Conservation (phyloP, 2,797 vertebrate species). For the Ciconia nigra region DNA sequence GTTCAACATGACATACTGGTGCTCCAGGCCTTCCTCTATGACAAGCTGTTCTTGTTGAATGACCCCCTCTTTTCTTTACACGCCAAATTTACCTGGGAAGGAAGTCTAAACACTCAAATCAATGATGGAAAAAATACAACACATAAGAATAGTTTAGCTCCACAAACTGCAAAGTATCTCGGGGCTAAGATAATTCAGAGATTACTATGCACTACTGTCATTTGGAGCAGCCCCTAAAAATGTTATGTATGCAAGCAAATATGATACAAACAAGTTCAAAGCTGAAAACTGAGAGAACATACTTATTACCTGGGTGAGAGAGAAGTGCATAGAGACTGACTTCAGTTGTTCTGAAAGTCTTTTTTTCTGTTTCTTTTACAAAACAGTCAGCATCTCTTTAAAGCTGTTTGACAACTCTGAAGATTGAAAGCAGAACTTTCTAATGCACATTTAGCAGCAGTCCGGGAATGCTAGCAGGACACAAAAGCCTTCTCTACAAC, state of each 20-base stretch:
- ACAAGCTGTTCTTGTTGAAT: not conserved
- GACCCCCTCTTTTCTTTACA: not conserved
- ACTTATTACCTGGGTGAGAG: not conserved
- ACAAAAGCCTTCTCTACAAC: constrained; percentile 8
- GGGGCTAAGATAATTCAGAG: not conserved
- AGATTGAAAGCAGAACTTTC: constrained; percentile 57
- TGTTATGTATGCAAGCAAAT: not conserved
- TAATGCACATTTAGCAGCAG: not conserved
- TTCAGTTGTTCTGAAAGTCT: not conserved
- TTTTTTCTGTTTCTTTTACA: not conserved
- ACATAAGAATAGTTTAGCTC: not conserved
- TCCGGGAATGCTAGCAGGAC: constrained; percentile 16
- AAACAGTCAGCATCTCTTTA: constrained; percentile 23
- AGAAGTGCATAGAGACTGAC: not conserved
- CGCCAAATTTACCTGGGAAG: not conserved
- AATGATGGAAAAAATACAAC: not conserved
- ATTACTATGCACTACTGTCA: not conserved
- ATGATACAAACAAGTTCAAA: not conserved
- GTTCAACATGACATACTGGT: not conserved
- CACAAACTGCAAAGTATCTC: not conserved
- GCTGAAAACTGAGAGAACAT: not conserved
- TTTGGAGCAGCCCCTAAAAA: not conserved
- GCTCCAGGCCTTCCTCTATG: not conserved
- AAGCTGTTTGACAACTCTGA: not conserved
- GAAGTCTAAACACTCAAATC: not conserved